Conservation (phyloP, 2,888 invertebrate genomes). For the Pammene aurita region DNA sequence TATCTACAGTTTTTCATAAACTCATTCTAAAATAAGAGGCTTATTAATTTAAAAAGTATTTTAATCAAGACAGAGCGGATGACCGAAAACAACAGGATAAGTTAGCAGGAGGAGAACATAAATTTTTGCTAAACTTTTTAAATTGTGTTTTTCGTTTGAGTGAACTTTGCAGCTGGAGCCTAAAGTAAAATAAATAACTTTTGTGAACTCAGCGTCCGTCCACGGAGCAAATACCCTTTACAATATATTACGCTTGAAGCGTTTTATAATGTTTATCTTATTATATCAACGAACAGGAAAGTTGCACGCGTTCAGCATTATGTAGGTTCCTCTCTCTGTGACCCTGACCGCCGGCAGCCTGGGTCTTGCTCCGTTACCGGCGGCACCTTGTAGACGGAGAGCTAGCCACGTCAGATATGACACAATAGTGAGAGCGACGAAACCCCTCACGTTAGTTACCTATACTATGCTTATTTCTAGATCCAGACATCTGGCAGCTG, state of each 20-base stretch:
- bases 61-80: conserved; percentile 56
- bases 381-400: no score
- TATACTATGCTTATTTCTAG: no score
- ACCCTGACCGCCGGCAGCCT: no score
- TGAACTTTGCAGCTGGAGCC: conserved; percentile 51
- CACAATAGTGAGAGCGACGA: no score
- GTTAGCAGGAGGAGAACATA: conserved; percentile 47
- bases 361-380: no score
- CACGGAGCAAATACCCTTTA: conserved; percentile 44
- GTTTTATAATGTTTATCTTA: conserved; percentile 17
- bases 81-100: conserved; percentile 53
- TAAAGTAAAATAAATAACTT: conserved; percentile 52
- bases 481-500: no score
- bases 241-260: conserved; percentile 43
- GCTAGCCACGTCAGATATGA: no score
- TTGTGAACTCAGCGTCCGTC: conserved; percentile 52
- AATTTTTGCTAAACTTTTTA: conserved; percentile 56
- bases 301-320: neutral
- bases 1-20: conserved; percentile 22
- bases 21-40: conserved; percentile 32
- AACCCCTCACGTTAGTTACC: no score
- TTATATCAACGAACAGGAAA: neutral
- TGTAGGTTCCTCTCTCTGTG: no score
- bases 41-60: conserved; percentile 47
- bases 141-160: conserved; percentile 62